Evolutionary conservation across 2,888 invertebrate genomes (phyloP).

Genomic region (Germaria angustata): DNA sequence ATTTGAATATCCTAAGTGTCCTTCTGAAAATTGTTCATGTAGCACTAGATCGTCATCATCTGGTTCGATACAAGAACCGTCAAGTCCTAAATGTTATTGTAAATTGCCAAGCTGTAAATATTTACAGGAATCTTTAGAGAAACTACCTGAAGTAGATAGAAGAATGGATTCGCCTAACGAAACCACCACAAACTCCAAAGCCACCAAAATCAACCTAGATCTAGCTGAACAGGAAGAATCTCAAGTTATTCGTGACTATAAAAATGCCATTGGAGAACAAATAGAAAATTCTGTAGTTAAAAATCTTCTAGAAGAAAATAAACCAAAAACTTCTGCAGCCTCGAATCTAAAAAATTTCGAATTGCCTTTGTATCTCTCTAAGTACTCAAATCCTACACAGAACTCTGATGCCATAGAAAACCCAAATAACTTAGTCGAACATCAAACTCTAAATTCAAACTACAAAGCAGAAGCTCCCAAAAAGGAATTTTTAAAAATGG

Average conservation of each 20-base stretch:
- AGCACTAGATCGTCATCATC: conserved; percentile 78
- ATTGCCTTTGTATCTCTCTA: conserved; percentile 73
- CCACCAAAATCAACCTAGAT: conserved; percentile 41
- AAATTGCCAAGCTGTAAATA: conserved; percentile 72
- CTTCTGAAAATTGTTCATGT: conserved; percentile 79
- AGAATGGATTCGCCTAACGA: conserved; percentile 31
- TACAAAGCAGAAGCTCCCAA: conserved; percentile 39
- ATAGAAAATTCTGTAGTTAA: conserved; percentile 72
- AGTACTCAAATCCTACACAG: conserved; percentile 69
- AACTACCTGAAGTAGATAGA: background rate
- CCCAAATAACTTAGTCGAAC: conserved; percentile 76
- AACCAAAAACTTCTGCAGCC: background rate
- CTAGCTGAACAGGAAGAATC: conserved; percentile 70
- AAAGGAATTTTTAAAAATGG: conserved; percentile 68
- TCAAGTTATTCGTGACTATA: conserved; percentile 77
- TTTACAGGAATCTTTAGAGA: conserved; percentile 29
- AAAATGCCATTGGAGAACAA: conserved; percentile 73
- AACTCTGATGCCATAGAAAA: conserved; percentile 70
- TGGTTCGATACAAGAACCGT: conserved; percentile 70
- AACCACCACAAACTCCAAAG: background rate
- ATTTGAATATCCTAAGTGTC: conserved; percentile 78
- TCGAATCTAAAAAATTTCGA: conserved; percentile 73
- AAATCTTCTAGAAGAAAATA: conserved; percentile 70
- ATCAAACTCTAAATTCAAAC: conserved; percentile 60
- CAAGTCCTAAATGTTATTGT: conserved; percentile 73